Base-by-base conservation (phyloP, 1,140 invertebrate genomes). In the Mamestra configurata region DNA sequence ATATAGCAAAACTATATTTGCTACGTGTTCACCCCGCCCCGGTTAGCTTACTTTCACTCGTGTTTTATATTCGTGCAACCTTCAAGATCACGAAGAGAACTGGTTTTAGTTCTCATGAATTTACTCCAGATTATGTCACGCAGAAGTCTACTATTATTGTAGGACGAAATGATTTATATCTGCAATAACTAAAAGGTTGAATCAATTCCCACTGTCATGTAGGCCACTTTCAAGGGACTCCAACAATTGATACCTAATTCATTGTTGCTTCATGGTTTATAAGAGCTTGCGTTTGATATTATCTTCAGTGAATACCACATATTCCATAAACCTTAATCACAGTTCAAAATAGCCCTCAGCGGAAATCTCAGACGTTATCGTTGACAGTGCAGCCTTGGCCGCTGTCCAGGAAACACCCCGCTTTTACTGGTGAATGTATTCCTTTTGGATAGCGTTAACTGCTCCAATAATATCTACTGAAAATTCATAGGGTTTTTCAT, bases 361-460 rank as follows among this genome's bases (percentile, higher is more conserved):
- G 37, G 11, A 79, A 71, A 49, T 64, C 53, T 57, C 18, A n/a
- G 15, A 15, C 10, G 46, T 61, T 57, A 40, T 59, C 46, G 22
- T 43, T 49, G 68, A 75, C 40, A 79, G 79, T 81, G 61, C 72
- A 53, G 71, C 24, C 59, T 79, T 85, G 84, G 84, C 81, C n/a
- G 35, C 37, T 15, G 24, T 79, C 84, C 84, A 85, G 78, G 20
- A 75, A 73, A 79, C 15, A 40, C 68, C 27, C 61, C 24, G 64
- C 40, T 68, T 77, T 78, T 83, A 77, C 79, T 59, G 61, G 79
- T 77, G 82, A 85, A 85, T 82, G 79, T 85, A 81, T 70, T 66
- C 53, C 24, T 24, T 57, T 73, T 24, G 51, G 51, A 55, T 20
- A n/a, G 18, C 53, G 20, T 57, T 57, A 40, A 37, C 31, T 1